Evolutionary conservation across 1,140 invertebrate species (phyloP).

Genomic region (Tetragonula clypearis): DNA sequence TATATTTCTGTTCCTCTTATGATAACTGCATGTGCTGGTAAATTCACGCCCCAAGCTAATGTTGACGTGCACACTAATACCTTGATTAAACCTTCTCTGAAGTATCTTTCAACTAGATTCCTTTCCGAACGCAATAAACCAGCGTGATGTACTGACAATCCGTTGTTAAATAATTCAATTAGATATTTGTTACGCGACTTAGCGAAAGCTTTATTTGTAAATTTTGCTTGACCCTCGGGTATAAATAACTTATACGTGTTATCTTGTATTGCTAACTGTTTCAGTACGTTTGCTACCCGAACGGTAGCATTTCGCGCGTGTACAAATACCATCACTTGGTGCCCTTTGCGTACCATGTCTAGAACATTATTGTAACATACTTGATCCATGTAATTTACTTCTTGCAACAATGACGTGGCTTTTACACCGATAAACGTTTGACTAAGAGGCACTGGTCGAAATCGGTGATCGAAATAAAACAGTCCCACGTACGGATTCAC

Average conservation of each 20-base stretch:
- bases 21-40: constrained; percentile 98
- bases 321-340: constrained; percentile 99
- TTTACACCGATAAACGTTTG: constrained; percentile 97
- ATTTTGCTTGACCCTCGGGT: constrained; percentile 84
- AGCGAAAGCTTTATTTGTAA: constrained; percentile 85
- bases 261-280: constrained; percentile 89
- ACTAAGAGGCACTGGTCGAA: constrained; percentile 96
- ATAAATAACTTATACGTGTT: constrained; percentile 87
- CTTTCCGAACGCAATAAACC: constrained; percentile 94
- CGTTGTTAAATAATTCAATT: constrained; percentile 91
- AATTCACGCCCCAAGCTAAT: constrained; percentile 99
- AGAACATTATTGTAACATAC: constrained; percentile 97
- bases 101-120: constrained; percentile 94
- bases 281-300: constrained; percentile 90
- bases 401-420: constrained; percentile 87
- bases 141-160: constrained; percentile 98
- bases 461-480: constrained; percentile 98
- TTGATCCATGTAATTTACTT: constrained; percentile 93
- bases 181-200: constrained; percentile 90
- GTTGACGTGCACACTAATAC: constrained; percentile 99
- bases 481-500: constrained; percentile 97
- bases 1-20: constrained; percentile 99
- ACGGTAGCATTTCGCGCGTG: constrained; percentile 98
- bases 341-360: constrained; percentile 92
- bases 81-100: constrained; percentile 93